Evolutionary conservation across 2,797 vertebrate species (phyloP).

Genomic region (Peromyscus eremicus): DNA sequence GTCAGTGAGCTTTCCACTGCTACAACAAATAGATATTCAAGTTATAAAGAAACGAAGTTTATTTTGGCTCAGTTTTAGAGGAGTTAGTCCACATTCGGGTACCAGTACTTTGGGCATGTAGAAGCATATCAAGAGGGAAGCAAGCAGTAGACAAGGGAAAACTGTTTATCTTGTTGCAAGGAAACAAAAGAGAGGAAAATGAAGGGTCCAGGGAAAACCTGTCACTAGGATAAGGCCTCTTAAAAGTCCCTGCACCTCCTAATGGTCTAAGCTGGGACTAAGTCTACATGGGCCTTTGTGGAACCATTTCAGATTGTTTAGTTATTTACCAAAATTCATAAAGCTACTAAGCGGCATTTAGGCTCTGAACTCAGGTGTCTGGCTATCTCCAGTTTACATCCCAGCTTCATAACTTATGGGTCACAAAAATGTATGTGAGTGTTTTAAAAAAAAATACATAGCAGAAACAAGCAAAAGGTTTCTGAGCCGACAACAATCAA

Average conservation of each 20-base stretch:
- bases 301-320: not conserved
- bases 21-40: not conserved
- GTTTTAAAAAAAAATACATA: not conserved
- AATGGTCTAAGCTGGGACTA: not conserved
- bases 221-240: not conserved
- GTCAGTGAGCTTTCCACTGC: not conserved
- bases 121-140: not conserved
- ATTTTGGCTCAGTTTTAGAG: not conserved
- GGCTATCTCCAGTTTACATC: not conserved
- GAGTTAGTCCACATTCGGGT: not conserved
- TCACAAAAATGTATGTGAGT: not conserved
- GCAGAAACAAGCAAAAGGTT: not conserved
- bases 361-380: not conserved
- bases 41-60: not conserved
- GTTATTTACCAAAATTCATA: slow-evolving; percentile 1
- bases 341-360: not conserved
- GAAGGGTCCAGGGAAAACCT: not conserved
- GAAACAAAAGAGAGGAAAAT: not conserved
- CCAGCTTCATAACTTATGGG: not conserved
- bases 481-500: not conserved
- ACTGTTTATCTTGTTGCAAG: not conserved
- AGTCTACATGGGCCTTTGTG: not conserved
- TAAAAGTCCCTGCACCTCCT: not conserved
- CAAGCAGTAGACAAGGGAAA: not conserved
- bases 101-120: not conserved